A percentile compares a stretch with the other conserved stretches of the same genome.
phyloP scores from a whole-genome alignment of 2,797 vertebrate genomes.

The Sebastes melanostomus region DNA sequence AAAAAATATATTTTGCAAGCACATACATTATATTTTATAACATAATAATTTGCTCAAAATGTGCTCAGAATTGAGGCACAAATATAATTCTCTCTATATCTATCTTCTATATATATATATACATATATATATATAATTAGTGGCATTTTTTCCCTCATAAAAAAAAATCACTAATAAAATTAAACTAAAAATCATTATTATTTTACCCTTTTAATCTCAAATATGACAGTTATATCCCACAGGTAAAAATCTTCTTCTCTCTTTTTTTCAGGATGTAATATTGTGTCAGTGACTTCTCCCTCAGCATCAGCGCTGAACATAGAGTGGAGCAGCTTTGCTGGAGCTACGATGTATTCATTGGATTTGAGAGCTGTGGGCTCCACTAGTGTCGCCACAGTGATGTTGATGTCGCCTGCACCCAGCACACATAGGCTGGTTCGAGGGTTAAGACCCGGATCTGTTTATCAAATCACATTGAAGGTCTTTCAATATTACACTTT shows the following conservation, averaged over 20 bases:
- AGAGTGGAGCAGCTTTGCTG: constrained; percentile 60
- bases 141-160: not conserved
- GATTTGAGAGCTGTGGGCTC: constrained; percentile 73
- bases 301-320: constrained; percentile 76
- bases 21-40: not conserved
- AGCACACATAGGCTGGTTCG: constrained; percentile 64
- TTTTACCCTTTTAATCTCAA: not conserved
- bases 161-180: not conserved
- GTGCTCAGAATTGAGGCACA: not conserved
- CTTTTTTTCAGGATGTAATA: constrained; percentile 71
- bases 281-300: constrained; percentile 75
- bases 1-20: not conserved
- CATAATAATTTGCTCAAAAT: not conserved
- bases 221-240: not conserved
- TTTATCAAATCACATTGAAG: constrained; percentile 78
- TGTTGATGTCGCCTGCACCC: constrained; percentile 14
- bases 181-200: not conserved
- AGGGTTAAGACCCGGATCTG: constrained; percentile 75
- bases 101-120: no score
- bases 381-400: constrained; percentile 62
- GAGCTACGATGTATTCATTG: constrained; percentile 67
- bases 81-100: not conserved
- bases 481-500: constrained; percentile 43
- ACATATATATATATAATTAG: not conserved
- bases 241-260: not conserved